These are phyloP conservation scores for Cotesia vestalis DNA, from an alignment of 1,140 invertebrate species.

Conservation along the genomic window DNA sequence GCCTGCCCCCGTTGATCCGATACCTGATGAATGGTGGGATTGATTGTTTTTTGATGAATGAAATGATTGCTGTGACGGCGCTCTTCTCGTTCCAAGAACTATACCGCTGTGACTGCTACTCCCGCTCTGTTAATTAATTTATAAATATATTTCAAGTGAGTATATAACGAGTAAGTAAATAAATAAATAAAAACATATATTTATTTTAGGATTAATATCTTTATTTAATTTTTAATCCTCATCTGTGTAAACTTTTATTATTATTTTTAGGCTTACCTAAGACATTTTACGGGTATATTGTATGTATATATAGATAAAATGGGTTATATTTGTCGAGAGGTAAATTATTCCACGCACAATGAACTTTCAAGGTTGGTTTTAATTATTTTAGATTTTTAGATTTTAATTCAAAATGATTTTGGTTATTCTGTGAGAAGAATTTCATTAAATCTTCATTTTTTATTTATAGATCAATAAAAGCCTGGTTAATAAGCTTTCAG, in stretches of 20 bases:
- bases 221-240: constrained; percentile 1
- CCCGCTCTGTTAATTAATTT: constrained; percentile 45
- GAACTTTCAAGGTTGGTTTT: not conserved
- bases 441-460: too few species aligned
- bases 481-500: too few species aligned
- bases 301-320: too few species aligned
- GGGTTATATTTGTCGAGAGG: not conserved
- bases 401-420: not conserved
- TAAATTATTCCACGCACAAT: not conserved
- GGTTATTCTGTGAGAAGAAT: not conserved
- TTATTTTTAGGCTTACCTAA: too few species aligned
- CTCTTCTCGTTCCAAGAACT: constrained; percentile 45
- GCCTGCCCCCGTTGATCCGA: not conserved
- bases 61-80: constrained; percentile 58
- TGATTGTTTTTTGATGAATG: constrained; percentile 59
- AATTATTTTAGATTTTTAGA: not conserved
- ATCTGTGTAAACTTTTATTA: not conserved
- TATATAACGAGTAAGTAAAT: not conserved
- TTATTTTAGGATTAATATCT: not conserved
- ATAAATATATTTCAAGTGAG: not conserved
- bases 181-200: not conserved
- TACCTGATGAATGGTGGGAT: constrained; percentile 46
- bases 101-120: constrained; percentile 56
- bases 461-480: too few species aligned
- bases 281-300: too few species aligned